Evolutionary conservation across 2,113 vertebrate genomes (phyloP).

Genomic region (Protobothrops flavoviridis): DNA sequence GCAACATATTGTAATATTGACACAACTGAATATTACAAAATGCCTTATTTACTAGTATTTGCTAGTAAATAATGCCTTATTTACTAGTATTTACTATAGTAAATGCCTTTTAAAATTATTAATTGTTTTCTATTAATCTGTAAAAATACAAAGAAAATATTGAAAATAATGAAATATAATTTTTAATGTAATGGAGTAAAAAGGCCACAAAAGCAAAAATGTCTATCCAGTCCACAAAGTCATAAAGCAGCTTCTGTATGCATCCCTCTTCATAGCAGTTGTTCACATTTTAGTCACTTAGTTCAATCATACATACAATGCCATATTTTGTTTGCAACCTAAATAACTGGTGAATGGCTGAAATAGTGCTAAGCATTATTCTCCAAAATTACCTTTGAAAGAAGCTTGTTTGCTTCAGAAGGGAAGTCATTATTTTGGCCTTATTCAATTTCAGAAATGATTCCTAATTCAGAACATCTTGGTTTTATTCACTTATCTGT

Average conservation of each 20-base stretch:
- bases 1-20: neutral
- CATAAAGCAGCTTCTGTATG: neutral
- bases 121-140: neutral
- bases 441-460: neutral
- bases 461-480: neutral
- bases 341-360: neutral
- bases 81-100: neutral
- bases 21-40: neutral
- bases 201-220: no score
- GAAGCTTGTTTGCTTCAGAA: neutral
- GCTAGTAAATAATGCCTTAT: no score
- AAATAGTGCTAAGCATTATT: neutral
- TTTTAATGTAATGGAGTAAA: no score
- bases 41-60: no score
- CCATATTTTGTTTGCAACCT: neutral
- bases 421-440: neutral
- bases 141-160: neutral
- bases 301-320: neutral
- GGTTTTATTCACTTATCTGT: no score
- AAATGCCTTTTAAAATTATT: neutral
- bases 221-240: no score
- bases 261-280: neutral
- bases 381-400: neutral
- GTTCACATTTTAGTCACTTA: neutral
- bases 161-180: neutral